Percentiles rank a stretch among this genome's conserved stretches.
Evolutionary conservation across 2,113 vertebrate species (phyloP).

Genomic region (western clawed frog (Xenopus tropicalis)): DNA sequence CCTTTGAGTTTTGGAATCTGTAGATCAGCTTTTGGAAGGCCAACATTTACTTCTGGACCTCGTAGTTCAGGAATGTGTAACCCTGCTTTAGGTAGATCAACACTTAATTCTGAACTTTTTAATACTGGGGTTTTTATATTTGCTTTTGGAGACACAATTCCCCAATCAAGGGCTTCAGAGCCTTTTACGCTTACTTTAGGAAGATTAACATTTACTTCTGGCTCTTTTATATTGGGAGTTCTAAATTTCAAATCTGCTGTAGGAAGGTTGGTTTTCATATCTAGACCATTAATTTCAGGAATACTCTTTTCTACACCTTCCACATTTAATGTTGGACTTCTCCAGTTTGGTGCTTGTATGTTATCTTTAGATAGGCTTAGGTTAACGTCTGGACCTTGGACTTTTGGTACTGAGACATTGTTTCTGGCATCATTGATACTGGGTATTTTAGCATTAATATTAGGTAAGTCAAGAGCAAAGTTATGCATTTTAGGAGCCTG

Average conservation of each 20-base stretch:
- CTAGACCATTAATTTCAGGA: not conserved
- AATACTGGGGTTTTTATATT: too few relatives aligned
- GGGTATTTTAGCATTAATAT: not conserved
- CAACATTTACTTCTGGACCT: constrained; percentile 1
- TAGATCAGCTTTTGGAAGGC: constrained; percentile 20
- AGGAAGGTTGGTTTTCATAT: constrained; percentile 7
- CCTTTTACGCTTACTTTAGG: too few relatives aligned
- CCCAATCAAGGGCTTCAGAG: too few relatives aligned
- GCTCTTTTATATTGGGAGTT: not conserved
- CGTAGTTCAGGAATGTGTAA: not conserved
- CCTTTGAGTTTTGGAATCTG: constrained; percentile 20
- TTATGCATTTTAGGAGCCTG: not conserved
- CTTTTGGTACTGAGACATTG: not conserved
- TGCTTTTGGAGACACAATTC: too few relatives aligned
- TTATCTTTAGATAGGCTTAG: not conserved
- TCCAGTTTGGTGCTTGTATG: not conserved
- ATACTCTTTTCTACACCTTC: not conserved
- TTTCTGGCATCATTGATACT: not conserved
- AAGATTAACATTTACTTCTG: not conserved
- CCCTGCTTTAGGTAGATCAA: not conserved
- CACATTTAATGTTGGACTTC: not conserved
- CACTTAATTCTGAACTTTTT: constrained; percentile 19
- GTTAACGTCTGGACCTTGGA: constrained; percentile 14
- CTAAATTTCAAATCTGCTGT: not conserved
- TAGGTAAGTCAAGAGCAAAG: too few relatives aligned